These are phyloP conservation scores for Cydia amplana DNA, from an alignment of 1,140 invertebrate species.

Conservation along the genomic window DNA sequence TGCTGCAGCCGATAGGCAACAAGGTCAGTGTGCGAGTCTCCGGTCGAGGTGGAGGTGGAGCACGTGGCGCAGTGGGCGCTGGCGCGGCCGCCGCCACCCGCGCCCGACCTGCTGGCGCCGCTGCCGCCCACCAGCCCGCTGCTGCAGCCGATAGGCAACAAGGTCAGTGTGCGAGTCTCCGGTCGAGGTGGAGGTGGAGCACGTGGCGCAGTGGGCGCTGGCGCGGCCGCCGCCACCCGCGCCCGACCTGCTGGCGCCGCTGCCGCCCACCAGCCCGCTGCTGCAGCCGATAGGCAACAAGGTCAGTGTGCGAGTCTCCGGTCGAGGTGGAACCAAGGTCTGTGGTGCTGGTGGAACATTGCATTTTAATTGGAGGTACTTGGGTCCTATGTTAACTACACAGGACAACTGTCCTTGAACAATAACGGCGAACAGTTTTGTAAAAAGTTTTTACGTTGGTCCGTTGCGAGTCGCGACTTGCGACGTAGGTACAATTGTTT, in stretches of 20 bases:
- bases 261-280: conserved; percentile 80
- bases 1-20: conserved; percentile 64
- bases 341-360: too few relatives aligned
- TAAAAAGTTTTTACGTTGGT: too few relatives aligned
- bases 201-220: conserved; percentile 90
- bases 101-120: conserved; percentile 86
- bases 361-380: too few relatives aligned
- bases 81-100: conserved; percentile 84
- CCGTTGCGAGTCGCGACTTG: too few relatives aligned
- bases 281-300: conserved; percentile 62
- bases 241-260: conserved; percentile 85
- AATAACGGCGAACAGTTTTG: too few relatives aligned
- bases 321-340: too few relatives aligned
- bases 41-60: too few relatives aligned
- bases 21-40: conserved; percentile 45
- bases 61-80: conserved; percentile 90
- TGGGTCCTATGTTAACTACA: too few relatives aligned
- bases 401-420: too few relatives aligned
- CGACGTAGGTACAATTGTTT: too few relatives aligned
- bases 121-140: conserved; percentile 80
- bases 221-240: conserved; percentile 84
- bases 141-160: conserved; percentile 61
- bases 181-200: too few relatives aligned
- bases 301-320: conserved; percentile 42
- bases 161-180: conserved; percentile 45